A percentile compares a stretch with the other conserved stretches of the same genome.
phyloP scores from a whole-genome alignment of 1,140 invertebrate species.

The Drosophila tani region DNA sequence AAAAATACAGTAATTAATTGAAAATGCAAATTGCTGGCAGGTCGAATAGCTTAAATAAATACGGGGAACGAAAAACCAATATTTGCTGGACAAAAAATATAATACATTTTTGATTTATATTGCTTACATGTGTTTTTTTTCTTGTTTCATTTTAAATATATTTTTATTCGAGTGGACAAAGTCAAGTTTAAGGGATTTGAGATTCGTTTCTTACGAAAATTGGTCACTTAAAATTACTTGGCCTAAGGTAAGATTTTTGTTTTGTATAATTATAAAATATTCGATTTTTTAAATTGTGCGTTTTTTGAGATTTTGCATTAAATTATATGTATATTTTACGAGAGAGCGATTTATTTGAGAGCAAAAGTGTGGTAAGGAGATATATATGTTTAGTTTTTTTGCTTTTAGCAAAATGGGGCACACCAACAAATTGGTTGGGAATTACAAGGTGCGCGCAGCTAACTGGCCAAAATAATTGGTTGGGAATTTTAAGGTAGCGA shows the following conservation, averaged over 20 bases:
- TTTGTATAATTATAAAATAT: conserved; percentile 28
- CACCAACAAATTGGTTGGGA: conserved; percentile 4
- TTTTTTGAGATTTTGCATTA: conserved; percentile 53
- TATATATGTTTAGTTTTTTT: conserved; percentile 20
- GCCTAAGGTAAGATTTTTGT: conserved; percentile 55
- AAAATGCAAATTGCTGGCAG: conserved; percentile 80
- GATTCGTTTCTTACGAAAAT: conserved; percentile 34
- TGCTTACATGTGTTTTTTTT: background rate
- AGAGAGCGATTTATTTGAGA: conserved; percentile 42
- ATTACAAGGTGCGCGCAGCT: conserved; percentile 14
- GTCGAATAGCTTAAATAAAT: conserved; percentile 70
- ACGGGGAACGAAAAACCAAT: conserved; percentile 37
- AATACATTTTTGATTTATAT: conserved; percentile 24
- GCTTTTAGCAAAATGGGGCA: conserved; percentile 56
- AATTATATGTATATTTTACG: conserved; percentile 9
- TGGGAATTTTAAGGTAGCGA: background rate
- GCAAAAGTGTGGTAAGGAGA: conserved; percentile 35
- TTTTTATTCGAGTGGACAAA: conserved; percentile 24
- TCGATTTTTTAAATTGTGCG: conserved; percentile 51
- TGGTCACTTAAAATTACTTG: conserved; percentile 63
- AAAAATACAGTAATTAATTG: conserved; percentile 25
- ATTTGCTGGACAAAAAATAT: conserved; percentile 38
- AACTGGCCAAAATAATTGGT: conserved; percentile 26
- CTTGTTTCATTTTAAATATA: background rate
- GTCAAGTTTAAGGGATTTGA: conserved; percentile 14